phyloP scores from a whole-genome alignment of 2,113 vertebrate genomes.

The Sardina pilchardus region DNA sequence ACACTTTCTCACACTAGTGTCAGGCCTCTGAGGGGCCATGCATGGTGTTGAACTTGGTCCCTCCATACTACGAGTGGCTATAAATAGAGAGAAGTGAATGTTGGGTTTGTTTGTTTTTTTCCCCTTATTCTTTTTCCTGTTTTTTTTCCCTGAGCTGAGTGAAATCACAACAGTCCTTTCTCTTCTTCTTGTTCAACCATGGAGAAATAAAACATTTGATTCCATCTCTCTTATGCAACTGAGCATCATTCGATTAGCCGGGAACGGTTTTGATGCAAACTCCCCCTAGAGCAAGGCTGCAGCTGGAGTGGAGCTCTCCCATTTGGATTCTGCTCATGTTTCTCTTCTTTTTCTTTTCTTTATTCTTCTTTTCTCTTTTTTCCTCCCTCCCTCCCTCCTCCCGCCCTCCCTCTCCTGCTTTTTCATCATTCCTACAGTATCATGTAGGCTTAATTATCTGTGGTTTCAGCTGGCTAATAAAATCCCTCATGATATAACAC shows the following conservation, averaged over 20 bases:
- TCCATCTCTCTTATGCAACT: slow-evolving; percentile 28
- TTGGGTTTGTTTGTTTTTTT: not conserved
- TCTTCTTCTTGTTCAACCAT: not conserved
- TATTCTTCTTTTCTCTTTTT: not conserved
- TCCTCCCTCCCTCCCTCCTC: not conserved
- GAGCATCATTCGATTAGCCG: slow-evolving; percentile 34
- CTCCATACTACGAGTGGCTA: not conserved
- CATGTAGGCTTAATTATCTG: slow-evolving; percentile 53
- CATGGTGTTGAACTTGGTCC: not conserved
- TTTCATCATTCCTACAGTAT: slow-evolving; percentile 31
- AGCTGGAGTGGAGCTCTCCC: slow-evolving; percentile 39
- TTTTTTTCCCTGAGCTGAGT: not conserved
- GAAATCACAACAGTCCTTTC: not conserved
- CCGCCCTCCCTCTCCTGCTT: not conserved
- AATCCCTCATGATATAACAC: slow-evolving; percentile 50
- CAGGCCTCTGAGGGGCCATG: not conserved
- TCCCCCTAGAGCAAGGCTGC: slow-evolving; percentile 32
- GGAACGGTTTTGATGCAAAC: slow-evolving; percentile 34
- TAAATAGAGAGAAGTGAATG: not conserved
- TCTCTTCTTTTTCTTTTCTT: slow-evolving; percentile 19
- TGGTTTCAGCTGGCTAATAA: slow-evolving; percentile 51
- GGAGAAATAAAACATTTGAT: slow-evolving; percentile 9
- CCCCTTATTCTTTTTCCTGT: not conserved
- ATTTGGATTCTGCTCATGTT: slow-evolving; percentile 40
- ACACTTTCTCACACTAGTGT: not conserved